A percentile compares a stretch with the other conserved stretches of the same genome.
Evolutionary conservation across 2,113 vertebrate genomes (phyloP).

Genomic region (Anthoscopus minutus): DNA sequence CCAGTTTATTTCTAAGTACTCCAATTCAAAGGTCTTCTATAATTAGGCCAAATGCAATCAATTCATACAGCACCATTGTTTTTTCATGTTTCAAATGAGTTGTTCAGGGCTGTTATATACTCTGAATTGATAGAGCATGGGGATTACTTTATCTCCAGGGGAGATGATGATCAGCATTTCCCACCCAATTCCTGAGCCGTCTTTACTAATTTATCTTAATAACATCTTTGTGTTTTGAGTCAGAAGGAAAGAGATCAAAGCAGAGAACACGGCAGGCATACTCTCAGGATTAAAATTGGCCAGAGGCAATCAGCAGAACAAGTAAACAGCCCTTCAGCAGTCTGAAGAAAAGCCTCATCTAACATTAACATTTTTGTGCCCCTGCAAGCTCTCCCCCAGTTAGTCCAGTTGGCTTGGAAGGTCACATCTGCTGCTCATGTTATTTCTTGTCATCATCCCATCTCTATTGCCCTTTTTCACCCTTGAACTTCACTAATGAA

Average conservation of each 20-base stretch:
- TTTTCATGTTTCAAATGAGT: slow-evolving; percentile 6
- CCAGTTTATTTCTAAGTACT: neutral
- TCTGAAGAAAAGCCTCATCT: neutral
- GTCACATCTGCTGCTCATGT: neutral
- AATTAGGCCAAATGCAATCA: slow-evolving; percentile 9
- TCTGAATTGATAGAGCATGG: slow-evolving; percentile 2
- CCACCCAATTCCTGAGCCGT: slow-evolving; percentile 30
- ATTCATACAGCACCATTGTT: neutral
- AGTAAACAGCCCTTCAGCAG: slow-evolving; percentile 41
- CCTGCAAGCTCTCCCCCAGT: neutral
- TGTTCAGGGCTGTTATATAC: neutral
- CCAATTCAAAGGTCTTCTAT: neutral
- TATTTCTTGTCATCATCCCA: neutral
- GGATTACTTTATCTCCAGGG: slow-evolving; percentile 38
- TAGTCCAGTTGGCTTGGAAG: neutral
- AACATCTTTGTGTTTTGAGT: slow-evolving; percentile 50
- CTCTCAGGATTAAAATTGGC: slow-evolving; percentile 35
- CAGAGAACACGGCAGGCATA: neutral
- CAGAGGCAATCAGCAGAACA: slow-evolving; percentile 35
- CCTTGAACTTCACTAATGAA: neutral
- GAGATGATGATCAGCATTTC: slow-evolving; percentile 46
- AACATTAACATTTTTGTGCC: neutral
- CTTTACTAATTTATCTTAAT: slow-evolving; percentile 62
- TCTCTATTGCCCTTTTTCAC: neutral
- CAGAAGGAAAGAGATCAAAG: slow-evolving; percentile 52